Evolutionary conservation across 2,797 vertebrate genomes (phyloP).

Genomic region (Hafferia zeledoni): DNA sequence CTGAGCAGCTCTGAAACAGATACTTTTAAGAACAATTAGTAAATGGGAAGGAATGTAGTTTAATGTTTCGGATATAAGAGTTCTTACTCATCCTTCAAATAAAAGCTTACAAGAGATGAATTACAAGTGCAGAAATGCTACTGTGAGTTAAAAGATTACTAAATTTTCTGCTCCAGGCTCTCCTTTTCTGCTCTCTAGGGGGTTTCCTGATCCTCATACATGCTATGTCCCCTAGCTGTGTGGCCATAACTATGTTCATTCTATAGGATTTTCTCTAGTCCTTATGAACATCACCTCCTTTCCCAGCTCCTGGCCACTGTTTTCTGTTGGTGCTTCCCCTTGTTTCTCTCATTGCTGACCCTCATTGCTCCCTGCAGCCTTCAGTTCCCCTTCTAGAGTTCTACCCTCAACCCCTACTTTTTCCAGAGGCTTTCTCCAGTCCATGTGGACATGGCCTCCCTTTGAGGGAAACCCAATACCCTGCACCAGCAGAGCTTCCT

Average conservation of each 20-base stretch:
- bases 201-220: neutral
- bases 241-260: neutral
- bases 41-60: neutral
- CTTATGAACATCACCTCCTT: neutral
- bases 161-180: neutral
- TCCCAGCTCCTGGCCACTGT: neutral
- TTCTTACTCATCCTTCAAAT: neutral
- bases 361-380: neutral
- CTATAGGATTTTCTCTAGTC: neutral
- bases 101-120: neutral
- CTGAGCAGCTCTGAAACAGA: neutral
- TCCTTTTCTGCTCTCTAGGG: neutral
- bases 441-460: neutral
- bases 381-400: neutral
- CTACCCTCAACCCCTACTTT: neutral
- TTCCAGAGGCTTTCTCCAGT: neutral
- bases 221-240: neutral
- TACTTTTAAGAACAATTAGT: accelerated
- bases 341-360: neutral
- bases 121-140: neutral
- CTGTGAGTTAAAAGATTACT: neutral
- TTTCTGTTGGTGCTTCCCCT: neutral
- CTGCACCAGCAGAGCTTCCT: neutral
- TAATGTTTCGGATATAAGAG: accelerated
- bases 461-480: neutral